Conservation (phyloP, 2,797 vertebrate species). For the Sebastes ruberrimus region DNA sequence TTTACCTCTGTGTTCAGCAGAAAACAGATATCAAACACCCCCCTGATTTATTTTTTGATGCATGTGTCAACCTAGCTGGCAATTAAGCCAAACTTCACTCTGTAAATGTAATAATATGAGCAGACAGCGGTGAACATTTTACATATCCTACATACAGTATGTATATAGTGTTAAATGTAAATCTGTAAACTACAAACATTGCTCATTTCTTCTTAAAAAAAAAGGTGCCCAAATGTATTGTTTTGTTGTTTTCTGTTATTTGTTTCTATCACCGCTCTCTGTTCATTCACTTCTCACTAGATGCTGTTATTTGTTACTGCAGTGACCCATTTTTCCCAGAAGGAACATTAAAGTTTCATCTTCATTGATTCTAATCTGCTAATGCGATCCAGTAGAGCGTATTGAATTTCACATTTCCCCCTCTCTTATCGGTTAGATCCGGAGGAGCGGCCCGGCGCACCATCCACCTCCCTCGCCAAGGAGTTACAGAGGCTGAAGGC, state of each 20-base stretch:
- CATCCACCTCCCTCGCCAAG: slow-evolving; percentile 37
- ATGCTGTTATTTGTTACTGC: background rate
- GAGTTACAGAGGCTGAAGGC: slow-evolving; percentile 77
- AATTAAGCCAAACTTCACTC: background rate
- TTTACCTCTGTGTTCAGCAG: background rate
- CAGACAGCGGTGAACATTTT: background rate
- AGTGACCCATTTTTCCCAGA: background rate
- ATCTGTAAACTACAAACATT: background rate
- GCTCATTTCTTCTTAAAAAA: background rate
- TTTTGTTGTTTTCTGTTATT: background rate
- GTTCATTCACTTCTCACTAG: background rate
- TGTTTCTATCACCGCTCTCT: background rate
- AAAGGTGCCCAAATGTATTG: background rate
- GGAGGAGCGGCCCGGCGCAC: slow-evolving; percentile 23
- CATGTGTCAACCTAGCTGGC: fast-evolving
- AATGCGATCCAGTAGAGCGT: background rate
- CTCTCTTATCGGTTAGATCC: slow-evolving; percentile 40
- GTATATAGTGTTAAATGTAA: background rate
- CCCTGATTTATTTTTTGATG: background rate
- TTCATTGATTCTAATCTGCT: slow-evolving; percentile 1
- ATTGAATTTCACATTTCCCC: slow-evolving; percentile 16
- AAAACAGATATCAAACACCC: background rate
- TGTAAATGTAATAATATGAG: background rate
- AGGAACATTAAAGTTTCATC: slow-evolving; percentile 15
- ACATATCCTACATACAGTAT: background rate